These are phyloP conservation scores for Pseudochaenichthys georgianus DNA, from an alignment of 2,797 vertebrate genomes.

Conservation along the genomic window DNA sequence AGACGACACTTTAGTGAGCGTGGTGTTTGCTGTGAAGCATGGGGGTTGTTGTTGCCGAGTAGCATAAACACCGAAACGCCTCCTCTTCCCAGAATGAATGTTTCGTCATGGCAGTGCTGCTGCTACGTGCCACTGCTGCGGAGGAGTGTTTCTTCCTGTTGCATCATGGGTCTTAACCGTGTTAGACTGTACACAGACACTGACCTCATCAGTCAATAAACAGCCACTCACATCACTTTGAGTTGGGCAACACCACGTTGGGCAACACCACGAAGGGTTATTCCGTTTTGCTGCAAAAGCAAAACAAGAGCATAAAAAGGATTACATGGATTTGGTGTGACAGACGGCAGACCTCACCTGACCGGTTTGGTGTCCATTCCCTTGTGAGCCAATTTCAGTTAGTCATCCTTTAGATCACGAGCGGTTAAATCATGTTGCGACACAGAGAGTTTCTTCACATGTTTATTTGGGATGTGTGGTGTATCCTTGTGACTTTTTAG, in stretches of 20 bases:
- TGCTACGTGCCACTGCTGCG: conserved; percentile 24
- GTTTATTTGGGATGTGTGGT: conserved; percentile 6
- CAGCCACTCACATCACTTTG: background rate
- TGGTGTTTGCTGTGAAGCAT: conserved; percentile 56
- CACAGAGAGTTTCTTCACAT: conserved; percentile 33
- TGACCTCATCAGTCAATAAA: conserved; percentile 28
- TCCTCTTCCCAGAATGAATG: conserved; percentile 83
- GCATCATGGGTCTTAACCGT: conserved; percentile 67
- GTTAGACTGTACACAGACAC: conserved; percentile 57
- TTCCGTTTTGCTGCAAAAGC: conserved; percentile 11
- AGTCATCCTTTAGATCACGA: conserved; percentile 52
- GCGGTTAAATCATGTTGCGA: conserved; percentile 33
- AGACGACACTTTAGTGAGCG: conserved; percentile 11
- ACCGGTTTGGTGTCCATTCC: conserved; percentile 19
- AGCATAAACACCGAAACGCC: conserved; percentile 77
- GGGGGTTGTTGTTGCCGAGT: conserved; percentile 72
- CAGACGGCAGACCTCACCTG: conserved; percentile 8
- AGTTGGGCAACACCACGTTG: conserved; percentile 7
- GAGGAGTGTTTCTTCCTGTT: conserved; percentile 77
- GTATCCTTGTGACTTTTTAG: conserved; percentile 68
- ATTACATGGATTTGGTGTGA: background rate
- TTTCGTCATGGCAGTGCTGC: conserved; percentile 82
- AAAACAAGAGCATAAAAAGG: background rate
- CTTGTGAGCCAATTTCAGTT: conserved; percentile 54
- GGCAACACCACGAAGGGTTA: background rate